A percentile compares a stretch with the other conserved stretches of the same genome.
Conservation (phyloP, 2,797 vertebrate genomes). For the Myripristis murdjan region DNA sequence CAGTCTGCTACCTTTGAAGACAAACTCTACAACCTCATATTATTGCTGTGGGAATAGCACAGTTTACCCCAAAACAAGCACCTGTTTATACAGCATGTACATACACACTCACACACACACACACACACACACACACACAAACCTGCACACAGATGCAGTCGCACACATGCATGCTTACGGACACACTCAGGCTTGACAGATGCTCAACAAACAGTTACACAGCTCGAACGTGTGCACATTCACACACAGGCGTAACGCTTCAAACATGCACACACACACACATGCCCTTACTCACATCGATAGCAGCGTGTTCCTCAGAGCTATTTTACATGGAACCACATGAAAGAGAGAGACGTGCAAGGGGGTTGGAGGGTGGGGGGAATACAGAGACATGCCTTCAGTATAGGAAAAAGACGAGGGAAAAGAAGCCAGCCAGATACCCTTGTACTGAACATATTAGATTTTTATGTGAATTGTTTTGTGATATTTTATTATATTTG, state of each 20-base stretch:
- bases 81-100: constrained; percentile 55
- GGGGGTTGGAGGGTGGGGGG: constrained; percentile 14
- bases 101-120: constrained; percentile 3
- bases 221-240: constrained; percentile 35
- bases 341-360: constrained; percentile 55
- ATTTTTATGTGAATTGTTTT: neutral
- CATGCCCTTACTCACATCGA: constrained; percentile 44
- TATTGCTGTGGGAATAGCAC: constrained; percentile 61
- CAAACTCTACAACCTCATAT: constrained; percentile 45
- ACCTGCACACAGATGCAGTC: constrained; percentile 12
- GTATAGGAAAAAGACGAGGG: constrained; percentile 19
- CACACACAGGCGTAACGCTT: constrained; percentile 20
- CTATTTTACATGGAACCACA: constrained; percentile 70
- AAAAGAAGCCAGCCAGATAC: neutral
- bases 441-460: neutral
- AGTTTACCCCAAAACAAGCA: constrained; percentile 63
- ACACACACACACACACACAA: constrained; percentile 10
- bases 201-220: constrained; percentile 1
- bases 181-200: constrained; percentile 24
- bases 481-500: neutral
- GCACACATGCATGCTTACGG: constrained; percentile 33
- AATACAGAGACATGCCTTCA: constrained; percentile 34
- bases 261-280: too few relatives aligned
- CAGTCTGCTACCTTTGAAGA: constrained; percentile 47
- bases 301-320: constrained; percentile 62